Conservation (phyloP, 2,888 invertebrate species). For the Altica lythri region DNA sequence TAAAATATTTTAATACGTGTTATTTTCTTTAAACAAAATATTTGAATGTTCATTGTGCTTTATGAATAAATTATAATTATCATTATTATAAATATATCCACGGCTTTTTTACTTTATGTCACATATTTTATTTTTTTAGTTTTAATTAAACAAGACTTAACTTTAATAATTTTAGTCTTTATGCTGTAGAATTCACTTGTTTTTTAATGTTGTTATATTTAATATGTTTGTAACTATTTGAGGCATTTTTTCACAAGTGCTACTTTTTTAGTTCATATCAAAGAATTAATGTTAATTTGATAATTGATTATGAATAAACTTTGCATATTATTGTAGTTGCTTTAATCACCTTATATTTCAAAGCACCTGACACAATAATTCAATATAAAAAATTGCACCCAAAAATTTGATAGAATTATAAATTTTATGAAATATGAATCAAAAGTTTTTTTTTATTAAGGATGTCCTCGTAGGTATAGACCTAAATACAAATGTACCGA, state of each 20-base stretch:
- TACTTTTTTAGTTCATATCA: slow-evolving; percentile 28
- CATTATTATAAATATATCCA: neutral
- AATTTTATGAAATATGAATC: neutral
- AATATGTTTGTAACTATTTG: slow-evolving; percentile 20
- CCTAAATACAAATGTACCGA: too few species aligned
- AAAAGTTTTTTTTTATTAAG: neutral
- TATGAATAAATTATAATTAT: slow-evolving; percentile 9
- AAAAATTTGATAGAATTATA: too few species aligned
- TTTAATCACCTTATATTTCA: slow-evolving; percentile 28
- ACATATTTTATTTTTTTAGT: neutral
- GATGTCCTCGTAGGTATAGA: neutral
- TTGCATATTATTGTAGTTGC: slow-evolving; percentile 35
- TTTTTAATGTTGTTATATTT: slow-evolving; percentile 12
- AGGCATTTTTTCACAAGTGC: slow-evolving; percentile 21
- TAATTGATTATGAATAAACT: slow-evolving; percentile 33
- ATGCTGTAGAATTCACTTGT: neutral
- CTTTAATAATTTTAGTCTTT: neutral
- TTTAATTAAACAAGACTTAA: too few species aligned
- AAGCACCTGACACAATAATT: slow-evolving; percentile 19
- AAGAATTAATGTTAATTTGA: slow-evolving; percentile 28
- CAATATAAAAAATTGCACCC: slow-evolving; percentile 7
- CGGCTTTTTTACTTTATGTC: slow-evolving; percentile 2
- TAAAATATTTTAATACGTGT: too few species aligned
- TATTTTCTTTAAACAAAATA: too few species aligned
- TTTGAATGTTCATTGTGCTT: slow-evolving; percentile 13